Evolutionary conservation across 2,113 vertebrate species (phyloP), one percentile per base, ranked within the genome.

Genomic region (Atrichornis clamosus): DNA sequence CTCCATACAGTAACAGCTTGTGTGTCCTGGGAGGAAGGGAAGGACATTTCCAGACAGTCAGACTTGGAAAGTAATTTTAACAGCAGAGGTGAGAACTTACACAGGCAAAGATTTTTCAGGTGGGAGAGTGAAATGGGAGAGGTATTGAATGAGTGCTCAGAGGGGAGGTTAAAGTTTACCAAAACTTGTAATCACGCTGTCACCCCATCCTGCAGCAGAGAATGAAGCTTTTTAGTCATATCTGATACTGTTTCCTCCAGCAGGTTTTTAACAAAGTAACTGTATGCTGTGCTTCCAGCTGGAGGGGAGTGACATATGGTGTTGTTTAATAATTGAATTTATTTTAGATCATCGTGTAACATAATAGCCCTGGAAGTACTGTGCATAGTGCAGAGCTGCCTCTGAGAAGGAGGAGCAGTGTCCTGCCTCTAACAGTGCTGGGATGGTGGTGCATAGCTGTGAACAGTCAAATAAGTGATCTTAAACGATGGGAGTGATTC

Each of bases 251-350:
- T 56, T 67, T 89, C 32, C 56, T 78, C 44, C 60, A 65, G 22
- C 53, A 59, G 76, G 37, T 81, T 93, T 84, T 90, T 76, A 68
- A 41, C 73, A 55, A 53, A 88, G 23, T 67, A 68, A 64, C 27
- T 2, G 3, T 93, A 37, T 53, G 76, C 49, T 76, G 49, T 78
- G 33, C 63, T 95, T 94, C 79, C 73, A 93, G 92, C 83, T 96
- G 92, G 83, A 94, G 76, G 90, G 80, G 85, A 73, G 46, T 79
- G 88, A 87, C 96, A 95, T 96, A 82, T 69, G 90, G 88, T 65
- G 46, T 26, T 95, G 79, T 87, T 96, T 95, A 89, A 95, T 96
- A 96, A 96, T 79, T 82, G 16, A 90, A 93, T 95, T 92, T 97
- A 86, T 94, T 93, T 94, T 72, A 78, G 79, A 79, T 86, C 62